Conservation (phyloP, 1,140 invertebrate species). For the Zelostemma sp. region DNA sequence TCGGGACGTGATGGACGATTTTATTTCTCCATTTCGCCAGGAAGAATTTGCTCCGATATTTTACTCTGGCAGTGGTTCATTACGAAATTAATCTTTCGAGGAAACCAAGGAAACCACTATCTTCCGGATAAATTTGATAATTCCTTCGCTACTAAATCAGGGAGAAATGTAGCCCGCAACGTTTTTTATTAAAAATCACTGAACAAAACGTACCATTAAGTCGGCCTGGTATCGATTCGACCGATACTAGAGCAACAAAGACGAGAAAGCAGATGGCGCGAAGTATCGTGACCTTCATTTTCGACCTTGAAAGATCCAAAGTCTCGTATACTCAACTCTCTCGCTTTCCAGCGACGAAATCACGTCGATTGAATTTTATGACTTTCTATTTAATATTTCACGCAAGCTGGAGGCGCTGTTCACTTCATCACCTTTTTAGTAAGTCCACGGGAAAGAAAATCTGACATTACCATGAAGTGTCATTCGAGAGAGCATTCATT, state of each 20-base stretch:
- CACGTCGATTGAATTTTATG: not conserved
- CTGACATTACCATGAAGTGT: no score
- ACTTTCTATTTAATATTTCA: not conserved
- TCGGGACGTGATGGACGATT: conserved; percentile 2
- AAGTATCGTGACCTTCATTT: conserved; percentile 43
- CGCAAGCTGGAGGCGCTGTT: no score
- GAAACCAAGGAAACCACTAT: no score
- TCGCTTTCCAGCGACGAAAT: conserved; percentile 21
- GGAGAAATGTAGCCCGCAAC: no score
- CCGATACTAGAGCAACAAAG: conserved; percentile 37
- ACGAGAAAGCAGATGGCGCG: conserved; percentile 37
- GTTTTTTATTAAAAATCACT: no score
- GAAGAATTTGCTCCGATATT: conserved; percentile 12
- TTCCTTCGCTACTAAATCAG: no score
- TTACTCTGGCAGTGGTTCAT: conserved; percentile 15
- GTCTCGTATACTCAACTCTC: conserved; percentile 21
- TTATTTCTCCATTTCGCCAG: not conserved
- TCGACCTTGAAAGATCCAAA: conserved; percentile 39
- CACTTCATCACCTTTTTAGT: no score
- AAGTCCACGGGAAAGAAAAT: no score
- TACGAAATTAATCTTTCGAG: conserved; percentile 20
- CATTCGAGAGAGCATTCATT: no score
- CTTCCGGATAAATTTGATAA: no score
- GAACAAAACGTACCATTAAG: conserved; percentile 48
- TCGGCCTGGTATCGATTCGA: conserved; percentile 42